Evolutionary conservation across 1,140 invertebrate genomes (phyloP).

Genomic region (Harlomillsia oculata): DNA sequence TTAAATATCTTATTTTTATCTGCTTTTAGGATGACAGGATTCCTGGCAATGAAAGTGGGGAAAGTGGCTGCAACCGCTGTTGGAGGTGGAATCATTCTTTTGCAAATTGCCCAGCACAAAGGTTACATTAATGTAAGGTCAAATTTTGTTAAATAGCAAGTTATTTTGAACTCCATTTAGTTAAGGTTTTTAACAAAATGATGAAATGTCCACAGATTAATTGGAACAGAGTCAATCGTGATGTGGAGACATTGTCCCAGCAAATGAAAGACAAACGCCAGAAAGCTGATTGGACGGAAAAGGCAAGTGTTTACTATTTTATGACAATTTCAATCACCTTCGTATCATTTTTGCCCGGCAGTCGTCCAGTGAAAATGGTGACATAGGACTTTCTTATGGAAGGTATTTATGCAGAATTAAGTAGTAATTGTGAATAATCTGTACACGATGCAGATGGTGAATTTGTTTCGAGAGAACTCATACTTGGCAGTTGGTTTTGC

Average conservation of each 20-base stretch:
- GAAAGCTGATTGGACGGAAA: constrained; percentile 62
- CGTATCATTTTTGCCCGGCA: constrained; percentile 4
- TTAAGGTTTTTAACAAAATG: no score
- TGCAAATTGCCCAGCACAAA: constrained; percentile 81
- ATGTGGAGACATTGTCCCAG: constrained; percentile 68
- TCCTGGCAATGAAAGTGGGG: constrained; percentile 80
- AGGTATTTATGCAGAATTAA: no score
- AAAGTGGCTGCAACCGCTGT: constrained; percentile 78
- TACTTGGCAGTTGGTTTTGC: constrained; percentile 69
- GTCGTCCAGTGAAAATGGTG: no score
- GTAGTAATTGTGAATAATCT: neutral
- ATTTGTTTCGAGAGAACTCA: constrained; percentile 63
- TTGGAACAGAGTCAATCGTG: constrained; percentile 74
- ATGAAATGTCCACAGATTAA: constrained; percentile 54
- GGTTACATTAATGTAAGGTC: constrained; percentile 65
- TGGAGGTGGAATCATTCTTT: constrained; percentile 74
- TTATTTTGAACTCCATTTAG: no score
- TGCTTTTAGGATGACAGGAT: constrained; percentile 68
- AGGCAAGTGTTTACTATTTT: constrained; percentile 49
- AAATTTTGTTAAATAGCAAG: neutral
- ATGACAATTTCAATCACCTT: neutral
- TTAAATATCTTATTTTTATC: constrained; percentile 4
- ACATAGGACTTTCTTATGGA: no score
- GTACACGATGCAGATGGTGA: constrained; percentile 47
- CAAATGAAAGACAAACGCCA: constrained; percentile 65